phyloP scores from a whole-genome alignment of 2,797 vertebrate species.

The Enteromius fasciolatus region DNA sequence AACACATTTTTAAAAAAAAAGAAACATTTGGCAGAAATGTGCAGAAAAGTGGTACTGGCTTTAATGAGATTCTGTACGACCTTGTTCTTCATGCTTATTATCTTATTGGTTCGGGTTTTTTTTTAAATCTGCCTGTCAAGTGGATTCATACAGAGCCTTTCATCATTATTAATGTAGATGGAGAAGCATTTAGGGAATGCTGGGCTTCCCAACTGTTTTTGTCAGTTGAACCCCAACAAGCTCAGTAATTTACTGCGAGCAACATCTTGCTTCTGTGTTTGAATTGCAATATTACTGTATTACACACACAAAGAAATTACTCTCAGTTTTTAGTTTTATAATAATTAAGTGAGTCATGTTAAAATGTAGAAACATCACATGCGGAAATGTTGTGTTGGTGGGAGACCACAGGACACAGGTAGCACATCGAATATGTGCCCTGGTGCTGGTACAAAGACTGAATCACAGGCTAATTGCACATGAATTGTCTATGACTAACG shows the following conservation, averaged over 20 bases:
- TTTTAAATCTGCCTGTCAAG: neutral
- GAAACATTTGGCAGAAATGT: neutral
- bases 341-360: neutral
- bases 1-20: neutral
- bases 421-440: conserved; percentile 54
- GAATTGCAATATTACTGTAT: neutral
- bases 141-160: conserved; percentile 4
- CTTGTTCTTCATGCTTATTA: neutral
- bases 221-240: too few species aligned
- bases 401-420: conserved; percentile 42
- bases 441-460: conserved; percentile 57
- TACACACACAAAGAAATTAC: too few species aligned
- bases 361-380: neutral
- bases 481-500: conserved; percentile 73
- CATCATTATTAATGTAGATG: conserved; percentile 15
- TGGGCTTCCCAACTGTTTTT: too few species aligned
- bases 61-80: neutral
- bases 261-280: too few species aligned
- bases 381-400: neutral
- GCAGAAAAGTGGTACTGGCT: neutral
- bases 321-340: neutral
- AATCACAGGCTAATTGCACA: conserved; percentile 71
- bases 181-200: conserved; percentile 5
- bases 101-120: neutral
- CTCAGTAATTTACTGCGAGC: too few species aligned